Base-by-base conservation (phyloP, 2,888 invertebrate genomes). In the Sphinx pinastri region DNA sequence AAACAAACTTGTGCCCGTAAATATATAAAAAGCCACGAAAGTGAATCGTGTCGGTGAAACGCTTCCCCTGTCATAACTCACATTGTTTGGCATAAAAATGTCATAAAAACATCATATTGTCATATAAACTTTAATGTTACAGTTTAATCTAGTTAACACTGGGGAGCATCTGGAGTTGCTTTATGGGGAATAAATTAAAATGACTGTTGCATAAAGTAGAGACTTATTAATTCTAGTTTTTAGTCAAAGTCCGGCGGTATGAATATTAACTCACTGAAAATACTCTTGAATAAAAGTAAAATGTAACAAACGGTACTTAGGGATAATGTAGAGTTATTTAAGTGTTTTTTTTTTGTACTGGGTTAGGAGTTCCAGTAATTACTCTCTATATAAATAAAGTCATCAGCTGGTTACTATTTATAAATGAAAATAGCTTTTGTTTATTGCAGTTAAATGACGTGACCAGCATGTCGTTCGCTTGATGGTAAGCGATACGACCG, bases 21-120 rank as follows among this genome's bases (percentile, higher is more conserved):
- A 19, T 13, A 14, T 19, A 63, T 63, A 4, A 63, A 25, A 63
- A 63, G 47, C 63, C 63, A 63, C 63, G 19, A 60, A 60, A 63
- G 49, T 63, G 19, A 13, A 49, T 49, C 63, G 49, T 63, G 63
- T 49, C 63, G 69, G 51, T 10, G 38, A 52, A 54, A 55, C 45
- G 55, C 19, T 55, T 55, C 52, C 38, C 7, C 6, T 38, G 58
- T 60, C 59, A 60, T 60, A 63, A 69, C n/a, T 54, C 63, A 73
- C 70, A 72, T 58, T 59, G 70, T 72, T 68, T 19, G 63, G n/a
- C 47, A 69, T 77, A 71, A 72, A 70, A 73, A 49, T 45, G 63
- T 47, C 38, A 54, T 70, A 71, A 74, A 72, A 70, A 2, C 47
- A 31, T 59, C 6, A 69, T 74, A 69, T 67, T 70, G 60, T 71